Evolutionary conservation across 2,888 invertebrate genomes (phyloP).

Genomic region (Dinocampus coccinellae): DNA sequence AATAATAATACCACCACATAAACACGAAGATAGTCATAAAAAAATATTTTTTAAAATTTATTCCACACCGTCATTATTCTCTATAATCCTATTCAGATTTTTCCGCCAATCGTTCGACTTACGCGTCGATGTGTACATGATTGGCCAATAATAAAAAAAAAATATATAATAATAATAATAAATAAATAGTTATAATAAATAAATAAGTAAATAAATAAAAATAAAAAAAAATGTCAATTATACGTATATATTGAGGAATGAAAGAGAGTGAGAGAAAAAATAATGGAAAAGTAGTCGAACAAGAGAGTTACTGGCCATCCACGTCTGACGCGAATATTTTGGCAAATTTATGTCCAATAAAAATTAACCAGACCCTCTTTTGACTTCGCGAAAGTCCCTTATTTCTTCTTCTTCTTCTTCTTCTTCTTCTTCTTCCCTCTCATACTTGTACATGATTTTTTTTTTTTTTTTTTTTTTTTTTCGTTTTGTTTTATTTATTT

Average conservation of each 20-base stretch:
- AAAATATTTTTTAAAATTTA: not conserved
- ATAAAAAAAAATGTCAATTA: too few species aligned
- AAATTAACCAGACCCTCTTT: constrained; percentile 67
- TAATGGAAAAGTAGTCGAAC: constrained; percentile 16
- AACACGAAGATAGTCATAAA: not conserved
- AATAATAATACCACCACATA: not conserved
- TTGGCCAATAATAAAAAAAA: not conserved
- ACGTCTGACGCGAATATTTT: constrained; percentile 68
- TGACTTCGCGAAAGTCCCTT: constrained; percentile 34
- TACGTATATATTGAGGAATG: too few species aligned
- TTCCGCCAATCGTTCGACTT: not conserved
- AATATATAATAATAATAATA: not conserved
- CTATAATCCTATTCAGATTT: not conserved
- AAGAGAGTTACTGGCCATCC: constrained; percentile 65
- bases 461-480: too few species aligned
- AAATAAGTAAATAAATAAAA: too few species aligned
- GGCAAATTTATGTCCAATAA: constrained; percentile 69
- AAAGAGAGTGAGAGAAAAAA: constrained; percentile 19
- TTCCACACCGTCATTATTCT: not conserved
- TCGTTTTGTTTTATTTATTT: too few species aligned
- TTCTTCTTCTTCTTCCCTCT: constrained; percentile 13
- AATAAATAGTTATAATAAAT: not conserved
- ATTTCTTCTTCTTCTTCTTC: constrained; percentile 25
- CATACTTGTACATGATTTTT: too few species aligned
- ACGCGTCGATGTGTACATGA: not conserved